These are phyloP conservation scores for Colossoma macropomum DNA, from an alignment of 2,113 vertebrate genomes.

Conservation along the genomic window DNA sequence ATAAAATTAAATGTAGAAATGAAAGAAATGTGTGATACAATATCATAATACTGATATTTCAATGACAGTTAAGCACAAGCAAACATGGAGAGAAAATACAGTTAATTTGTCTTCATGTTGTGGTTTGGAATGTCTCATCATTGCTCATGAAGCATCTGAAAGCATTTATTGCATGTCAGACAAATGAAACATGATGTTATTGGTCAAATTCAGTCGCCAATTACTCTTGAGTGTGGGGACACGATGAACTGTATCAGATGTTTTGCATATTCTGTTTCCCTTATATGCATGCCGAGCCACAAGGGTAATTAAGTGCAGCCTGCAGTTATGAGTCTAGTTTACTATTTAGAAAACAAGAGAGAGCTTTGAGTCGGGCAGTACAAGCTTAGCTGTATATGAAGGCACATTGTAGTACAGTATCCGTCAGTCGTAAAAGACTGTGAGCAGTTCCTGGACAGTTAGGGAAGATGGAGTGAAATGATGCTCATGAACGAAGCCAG, in stretches of 20 bases:
- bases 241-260: neutral
- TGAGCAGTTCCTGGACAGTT: conserved; percentile 13
- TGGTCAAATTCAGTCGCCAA: too few species aligned
- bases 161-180: too few species aligned
- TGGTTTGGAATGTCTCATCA: too few species aligned
- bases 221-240: too few species aligned
- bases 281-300: neutral
- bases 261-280: neutral
- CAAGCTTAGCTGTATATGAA: neutral
- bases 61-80: too few species aligned
- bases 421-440: conserved; percentile 1
- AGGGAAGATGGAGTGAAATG: conserved; percentile 18
- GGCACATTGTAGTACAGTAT: neutral
- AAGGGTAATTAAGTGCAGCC: neutral
- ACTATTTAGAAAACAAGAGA: neutral
- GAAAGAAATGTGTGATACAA: too few species aligned
- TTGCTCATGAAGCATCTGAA: neutral
- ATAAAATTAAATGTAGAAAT: too few species aligned
- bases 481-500: neutral
- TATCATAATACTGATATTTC: too few species aligned
- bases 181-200: too few species aligned
- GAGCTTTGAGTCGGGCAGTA: neutral
- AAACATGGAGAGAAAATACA: too few species aligned
- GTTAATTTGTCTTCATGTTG: too few species aligned
- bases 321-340: neutral